Percentiles rank a stretch among this genome's conserved stretches.
Evolutionary conservation across 2,113 vertebrate species (phyloP).

Genomic region (Eretmochelys imbricata): DNA sequence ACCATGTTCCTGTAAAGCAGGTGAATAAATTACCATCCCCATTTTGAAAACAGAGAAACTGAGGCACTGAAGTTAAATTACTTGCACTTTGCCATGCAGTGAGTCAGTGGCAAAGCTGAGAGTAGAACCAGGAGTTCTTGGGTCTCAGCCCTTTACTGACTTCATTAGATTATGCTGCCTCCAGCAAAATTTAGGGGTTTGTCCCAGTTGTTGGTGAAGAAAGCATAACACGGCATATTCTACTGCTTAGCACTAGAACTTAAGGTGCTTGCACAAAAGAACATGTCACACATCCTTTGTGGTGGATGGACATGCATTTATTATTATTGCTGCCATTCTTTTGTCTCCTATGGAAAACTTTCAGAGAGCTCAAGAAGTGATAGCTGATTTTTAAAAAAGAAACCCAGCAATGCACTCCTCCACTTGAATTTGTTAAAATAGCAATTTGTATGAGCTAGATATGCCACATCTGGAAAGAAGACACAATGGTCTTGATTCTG

Average conservation of each 20-base stretch:
- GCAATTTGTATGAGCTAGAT: not conserved
- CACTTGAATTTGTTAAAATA: not conserved
- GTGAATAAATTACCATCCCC: not conserved
- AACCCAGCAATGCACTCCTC: not conserved
- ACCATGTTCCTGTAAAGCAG: accelerated
- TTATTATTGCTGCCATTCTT: not conserved
- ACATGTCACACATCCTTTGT: not conserved
- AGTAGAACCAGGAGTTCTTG: not conserved
- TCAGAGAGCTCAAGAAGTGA: not conserved
- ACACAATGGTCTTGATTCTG: not conserved
- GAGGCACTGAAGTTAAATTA: not conserved
- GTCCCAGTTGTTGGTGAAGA: not conserved
- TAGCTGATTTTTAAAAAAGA: slow-evolving; percentile 1
- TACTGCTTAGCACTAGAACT: not conserved
- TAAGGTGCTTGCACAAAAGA: not conserved
- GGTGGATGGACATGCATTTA: not conserved
- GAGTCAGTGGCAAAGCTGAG: not conserved
- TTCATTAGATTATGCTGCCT: not conserved
- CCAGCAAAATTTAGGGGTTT: not conserved
- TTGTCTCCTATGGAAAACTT: not conserved
- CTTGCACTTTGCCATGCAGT: not conserved
- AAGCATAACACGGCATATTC: not conserved
- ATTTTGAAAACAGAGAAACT: not conserved
- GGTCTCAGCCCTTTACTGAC: not conserved
- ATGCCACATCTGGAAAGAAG: not conserved